Base-by-base conservation (phyloP, 2,113 vertebrate species). In the Dinomys branickii region DNA sequence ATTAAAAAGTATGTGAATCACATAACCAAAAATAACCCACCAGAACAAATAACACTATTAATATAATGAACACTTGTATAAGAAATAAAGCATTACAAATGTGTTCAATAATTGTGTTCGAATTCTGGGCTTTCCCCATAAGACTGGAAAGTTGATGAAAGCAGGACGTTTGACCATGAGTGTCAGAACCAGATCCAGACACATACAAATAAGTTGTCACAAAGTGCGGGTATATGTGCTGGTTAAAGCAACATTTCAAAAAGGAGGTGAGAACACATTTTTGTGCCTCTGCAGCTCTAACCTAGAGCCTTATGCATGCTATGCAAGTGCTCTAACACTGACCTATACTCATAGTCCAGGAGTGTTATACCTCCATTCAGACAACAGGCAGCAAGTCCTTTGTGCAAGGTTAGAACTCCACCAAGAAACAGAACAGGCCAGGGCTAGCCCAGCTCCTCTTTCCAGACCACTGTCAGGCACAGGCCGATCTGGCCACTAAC, bases 201-300 rank as follows among this genome's bases (percentile, higher is more conserved):
- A n/a, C 41, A 41, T 0, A 17, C 5, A 2, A n/a, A n/a, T n/a
- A n/a, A 24, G 4, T 5, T 1, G n/a, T 16, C 50, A 41, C 28
- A 81, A 67, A 17, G 41, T 78, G 47, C 13, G 30, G 17, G 14
- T 0, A 61, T 19, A 41, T 52, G 33, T 35, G n/a, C 50, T 63
- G 50, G 19, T 59, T 28, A 50, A 5, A 50, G 12, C 41, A 73
- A 47, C 20, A 52, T 10, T 56, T 54, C 3, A 2, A 41, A 41
- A 93, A 81, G 71, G 22, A 88, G 28, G 30, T 41, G 41, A 78
- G 44, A 88, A 35, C 20, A 14, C 0, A 3, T 24, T 22, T 44
- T 5, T 26, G 9, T 7, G 35, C 1, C 3, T 11, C 52, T 69
- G 6, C 8, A 41, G 52, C 16, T 24, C 3, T 16, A 50, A 38